phyloP scores from a whole-genome alignment of 2,888 invertebrate genomes.

The Phyllotreta cruciferae region DNA sequence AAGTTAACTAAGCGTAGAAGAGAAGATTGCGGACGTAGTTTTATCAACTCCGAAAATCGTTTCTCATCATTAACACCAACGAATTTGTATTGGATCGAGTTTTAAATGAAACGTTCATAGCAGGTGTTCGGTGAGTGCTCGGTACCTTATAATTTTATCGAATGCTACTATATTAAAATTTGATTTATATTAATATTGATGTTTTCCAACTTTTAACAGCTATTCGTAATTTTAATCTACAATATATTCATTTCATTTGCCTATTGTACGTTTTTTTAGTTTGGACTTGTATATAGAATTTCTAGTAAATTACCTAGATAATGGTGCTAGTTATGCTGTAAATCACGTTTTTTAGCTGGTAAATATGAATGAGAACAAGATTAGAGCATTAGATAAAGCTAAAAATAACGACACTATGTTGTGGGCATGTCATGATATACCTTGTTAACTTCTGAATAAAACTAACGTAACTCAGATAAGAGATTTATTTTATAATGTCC shows the following conservation, averaged over 20 bases:
- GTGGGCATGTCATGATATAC: conserved; percentile 36
- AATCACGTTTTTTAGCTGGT: conserved; percentile 38
- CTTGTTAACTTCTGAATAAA: conserved; percentile 27
- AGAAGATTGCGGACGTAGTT: conserved; percentile 6
- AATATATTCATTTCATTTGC: too few relatives aligned
- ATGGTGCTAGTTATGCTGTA: conserved; percentile 33
- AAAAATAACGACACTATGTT: conserved; percentile 36
- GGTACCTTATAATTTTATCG: conserved; percentile 18
- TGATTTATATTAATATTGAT: conserved; percentile 4
- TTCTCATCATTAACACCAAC: conserved; percentile 16
- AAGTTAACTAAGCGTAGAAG: conserved; percentile 5
- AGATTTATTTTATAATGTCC: conserved; percentile 14
- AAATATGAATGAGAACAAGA: conserved; percentile 41
- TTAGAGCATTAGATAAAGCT: conserved; percentile 33
- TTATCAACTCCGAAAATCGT: conserved; percentile 13
- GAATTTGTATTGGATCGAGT: conserved; percentile 13
- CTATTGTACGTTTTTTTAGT: conserved; percentile 3
- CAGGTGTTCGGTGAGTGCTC: conserved; percentile 4
- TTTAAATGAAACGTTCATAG: conserved; percentile 5
- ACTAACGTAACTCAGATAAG: conserved; percentile 18
- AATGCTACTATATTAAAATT: conserved; percentile 19
- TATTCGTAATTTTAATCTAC: conserved; percentile 24
- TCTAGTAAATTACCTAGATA: conserved; percentile 34
- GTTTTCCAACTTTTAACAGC: background rate
- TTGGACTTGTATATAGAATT: conserved; percentile 20